Evolutionary conservation across 2,113 vertebrate genomes (phyloP).

Genomic region (Eonycteris spelaea): DNA sequence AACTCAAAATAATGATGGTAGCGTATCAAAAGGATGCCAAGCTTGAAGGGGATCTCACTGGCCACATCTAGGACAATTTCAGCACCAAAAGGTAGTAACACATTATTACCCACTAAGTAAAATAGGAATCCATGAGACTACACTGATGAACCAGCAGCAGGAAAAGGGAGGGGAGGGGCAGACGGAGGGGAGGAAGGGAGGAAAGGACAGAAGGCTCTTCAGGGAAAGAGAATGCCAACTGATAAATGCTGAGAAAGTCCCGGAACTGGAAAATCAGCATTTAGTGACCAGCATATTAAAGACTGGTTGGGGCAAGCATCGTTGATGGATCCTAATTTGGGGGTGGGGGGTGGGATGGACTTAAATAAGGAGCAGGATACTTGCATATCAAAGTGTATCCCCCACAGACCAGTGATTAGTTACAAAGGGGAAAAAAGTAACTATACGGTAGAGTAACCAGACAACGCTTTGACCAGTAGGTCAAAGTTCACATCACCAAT

Average conservation of each 20-base stretch:
- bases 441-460: neutral
- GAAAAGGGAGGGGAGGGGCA: accelerated
- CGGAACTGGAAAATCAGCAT: neutral
- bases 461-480: neutral
- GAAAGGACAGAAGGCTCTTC: neutral
- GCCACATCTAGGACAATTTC: neutral
- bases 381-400: neutral
- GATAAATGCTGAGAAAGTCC: neutral
- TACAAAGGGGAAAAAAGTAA: neutral
- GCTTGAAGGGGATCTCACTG: neutral
- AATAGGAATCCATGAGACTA: neutral
- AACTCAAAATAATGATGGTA: neutral
- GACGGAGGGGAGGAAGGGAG: neutral
- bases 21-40: neutral
- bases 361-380: neutral
- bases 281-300: neutral
- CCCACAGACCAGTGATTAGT: neutral
- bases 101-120: neutral
- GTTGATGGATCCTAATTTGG: neutral
- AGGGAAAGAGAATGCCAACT: neutral
- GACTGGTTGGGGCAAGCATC: neutral
- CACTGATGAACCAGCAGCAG: neutral
- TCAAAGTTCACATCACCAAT: neutral
- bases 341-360: accelerated
- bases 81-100: neutral